Evolutionary conservation across 2,113 vertebrate species (phyloP).

Genomic region (Rhinolophus ferrumequinum): DNA sequence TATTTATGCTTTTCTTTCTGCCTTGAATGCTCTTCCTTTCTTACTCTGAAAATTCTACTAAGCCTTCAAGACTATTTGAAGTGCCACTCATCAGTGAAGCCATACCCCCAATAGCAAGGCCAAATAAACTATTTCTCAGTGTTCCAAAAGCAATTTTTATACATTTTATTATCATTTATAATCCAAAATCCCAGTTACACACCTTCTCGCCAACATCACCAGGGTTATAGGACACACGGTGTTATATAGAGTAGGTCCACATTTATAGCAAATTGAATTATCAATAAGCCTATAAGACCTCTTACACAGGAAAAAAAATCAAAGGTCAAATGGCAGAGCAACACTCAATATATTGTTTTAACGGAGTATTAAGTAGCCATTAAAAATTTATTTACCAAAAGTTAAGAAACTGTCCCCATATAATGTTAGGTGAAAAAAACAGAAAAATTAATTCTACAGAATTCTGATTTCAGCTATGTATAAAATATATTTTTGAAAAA

Average conservation of each 20-base stretch:
- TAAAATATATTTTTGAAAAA: neutral
- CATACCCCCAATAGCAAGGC: neutral
- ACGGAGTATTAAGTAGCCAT: neutral
- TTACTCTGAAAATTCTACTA: slow-evolving; percentile 32
- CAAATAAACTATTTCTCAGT: neutral
- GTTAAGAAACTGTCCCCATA: neutral
- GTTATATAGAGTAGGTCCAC: neutral
- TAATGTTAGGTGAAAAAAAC: neutral
- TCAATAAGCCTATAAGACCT: neutral
- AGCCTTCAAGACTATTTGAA: neutral
- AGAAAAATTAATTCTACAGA: slow-evolving; percentile 12
- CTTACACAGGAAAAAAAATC: neutral
- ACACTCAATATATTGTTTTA: slow-evolving; percentile 8
- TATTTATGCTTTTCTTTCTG: neutral
- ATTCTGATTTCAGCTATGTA: slow-evolving; percentile 17
- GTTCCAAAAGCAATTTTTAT: slow-evolving; percentile 9
- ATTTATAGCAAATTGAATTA: neutral
- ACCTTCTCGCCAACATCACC: neutral
- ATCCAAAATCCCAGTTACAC: neutral
- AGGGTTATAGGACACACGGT: neutral
- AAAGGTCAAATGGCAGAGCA: neutral
- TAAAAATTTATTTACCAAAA: slow-evolving; percentile 9
- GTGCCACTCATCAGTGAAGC: neutral
- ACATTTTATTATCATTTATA: slow-evolving; percentile 18
- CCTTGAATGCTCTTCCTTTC: neutral